These are phyloP conservation scores for Willowsia nigromaculata DNA, from an alignment of 2,888 invertebrate genomes.

Conservation along the genomic window DNA sequence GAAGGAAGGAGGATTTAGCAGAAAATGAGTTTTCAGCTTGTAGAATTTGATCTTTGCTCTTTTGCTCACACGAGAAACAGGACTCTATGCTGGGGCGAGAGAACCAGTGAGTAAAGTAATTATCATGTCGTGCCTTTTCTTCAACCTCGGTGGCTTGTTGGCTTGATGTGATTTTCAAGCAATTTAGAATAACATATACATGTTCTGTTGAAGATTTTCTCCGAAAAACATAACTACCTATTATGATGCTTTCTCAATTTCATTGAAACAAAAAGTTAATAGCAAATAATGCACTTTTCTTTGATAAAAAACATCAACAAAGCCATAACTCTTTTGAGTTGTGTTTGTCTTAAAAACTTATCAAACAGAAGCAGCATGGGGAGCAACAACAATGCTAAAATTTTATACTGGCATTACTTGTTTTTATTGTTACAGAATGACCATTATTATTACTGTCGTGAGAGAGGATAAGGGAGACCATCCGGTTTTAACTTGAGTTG, in stretches of 20 bases:
- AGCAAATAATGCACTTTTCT: no score
- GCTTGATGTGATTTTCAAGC: neutral
- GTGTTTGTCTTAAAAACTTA: no score
- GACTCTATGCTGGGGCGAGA: neutral
- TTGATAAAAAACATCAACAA: no score
- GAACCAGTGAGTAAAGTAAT: neutral
- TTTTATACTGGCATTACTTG: neutral
- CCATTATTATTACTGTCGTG: neutral
- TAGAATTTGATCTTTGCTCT: constrained; percentile 1
- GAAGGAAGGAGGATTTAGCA: neutral
- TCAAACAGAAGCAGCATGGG: no score
- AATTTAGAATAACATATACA: neutral
- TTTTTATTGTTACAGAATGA: neutral
- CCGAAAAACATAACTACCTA: neutral
- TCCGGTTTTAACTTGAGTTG: neutral
- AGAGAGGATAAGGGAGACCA: neutral
- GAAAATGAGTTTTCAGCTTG: no score
- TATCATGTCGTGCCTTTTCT: neutral
- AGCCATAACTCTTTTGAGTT: no score
- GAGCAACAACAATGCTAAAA: neutral
- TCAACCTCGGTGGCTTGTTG: neutral
- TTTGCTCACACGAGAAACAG: neutral
- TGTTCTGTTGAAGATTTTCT: neutral
- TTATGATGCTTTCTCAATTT: neutral
- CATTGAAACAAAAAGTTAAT: neutral